Conservation (phyloP, 1,140 invertebrate genomes). For the Bombyx mandarina region DNA sequence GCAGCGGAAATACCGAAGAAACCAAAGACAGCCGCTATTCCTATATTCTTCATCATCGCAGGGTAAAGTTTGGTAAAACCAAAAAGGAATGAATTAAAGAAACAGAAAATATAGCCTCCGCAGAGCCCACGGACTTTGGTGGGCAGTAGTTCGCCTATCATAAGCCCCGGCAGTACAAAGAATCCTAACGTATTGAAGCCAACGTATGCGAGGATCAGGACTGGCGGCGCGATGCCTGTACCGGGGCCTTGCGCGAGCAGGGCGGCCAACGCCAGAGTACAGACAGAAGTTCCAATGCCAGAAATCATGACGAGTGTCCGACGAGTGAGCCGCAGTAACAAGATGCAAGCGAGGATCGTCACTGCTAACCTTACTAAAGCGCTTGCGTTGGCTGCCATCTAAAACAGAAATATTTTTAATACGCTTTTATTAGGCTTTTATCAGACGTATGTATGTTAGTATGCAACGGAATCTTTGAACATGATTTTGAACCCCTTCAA, state of each 20-base stretch:
- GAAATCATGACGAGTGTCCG: constrained; percentile 76
- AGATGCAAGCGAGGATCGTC: constrained; percentile 74
- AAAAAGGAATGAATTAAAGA: constrained; percentile 79
- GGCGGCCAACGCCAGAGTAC: constrained; percentile 73
- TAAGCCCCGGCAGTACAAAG: constrained; percentile 78
- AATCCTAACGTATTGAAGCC: constrained; percentile 80
- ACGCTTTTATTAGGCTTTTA: too few relatives aligned
- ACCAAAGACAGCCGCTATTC: constrained; percentile 76
- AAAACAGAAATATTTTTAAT: constrained; percentile 9
- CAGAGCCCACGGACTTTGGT: constrained; percentile 75
- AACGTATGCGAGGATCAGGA: constrained; percentile 75
- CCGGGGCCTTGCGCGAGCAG: constrained; percentile 65
- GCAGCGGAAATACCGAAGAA: constrained; percentile 79
- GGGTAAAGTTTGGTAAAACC: constrained; percentile 82
- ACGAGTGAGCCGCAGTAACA: constrained; percentile 75
- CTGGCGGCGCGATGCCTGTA: constrained; percentile 60
- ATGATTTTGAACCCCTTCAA: too few relatives aligned
- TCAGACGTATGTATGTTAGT: too few relatives aligned
- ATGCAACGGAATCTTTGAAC: too few relatives aligned
- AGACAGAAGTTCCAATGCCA: constrained; percentile 74
- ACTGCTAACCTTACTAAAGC: constrained; percentile 75
- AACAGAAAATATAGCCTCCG: constrained; percentile 79
- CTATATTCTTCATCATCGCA: constrained; percentile 70
- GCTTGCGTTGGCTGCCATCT: constrained; percentile 75
- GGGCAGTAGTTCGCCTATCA: constrained; percentile 80